Base-by-base conservation (phyloP, 2,797 vertebrate species). In the Hybognathus amarus region DNA sequence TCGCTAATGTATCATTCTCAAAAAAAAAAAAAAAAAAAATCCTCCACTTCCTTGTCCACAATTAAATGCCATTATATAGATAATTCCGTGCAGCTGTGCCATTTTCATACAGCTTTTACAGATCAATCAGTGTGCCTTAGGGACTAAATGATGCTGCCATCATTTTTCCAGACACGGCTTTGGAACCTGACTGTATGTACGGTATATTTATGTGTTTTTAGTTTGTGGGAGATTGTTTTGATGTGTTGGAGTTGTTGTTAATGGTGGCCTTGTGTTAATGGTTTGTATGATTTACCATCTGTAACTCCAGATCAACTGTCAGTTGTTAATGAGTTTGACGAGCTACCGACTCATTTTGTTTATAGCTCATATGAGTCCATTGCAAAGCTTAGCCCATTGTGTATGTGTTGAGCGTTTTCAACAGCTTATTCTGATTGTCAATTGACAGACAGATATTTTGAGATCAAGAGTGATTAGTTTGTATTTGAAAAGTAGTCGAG, bases 271-370 rank as follows among this genome's bases (percentile, higher is more conserved):
- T 63, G 82, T 90, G 88, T 80, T 88, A 88, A 87, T 80, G 81
- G 68, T 85, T 87, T 83, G 54, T 83, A 77, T 81, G 79, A 52
- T 70, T 45, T 52, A 79, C 79, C 85, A 88, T 89, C 85, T 87
- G 87, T 78, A 85, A 71, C 78, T 82, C 52, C 77, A 54, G 83
- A 86, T 83, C 85, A 50, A 82, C 84, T 82, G 85, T 89, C 87
- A 86, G 75, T 47, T 50, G 79, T 83, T 88, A 84, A 88, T 83
- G 87, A 90, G 85, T 87, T 80, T 87, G 84, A 88, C 87, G 85
- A 89, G 84, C 71, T 85, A 59, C 30, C 36, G 73, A 68, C 36
- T 83, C 70, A 83, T 83, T 78, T 77, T 8, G 36, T 56, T 22
- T 79, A 70, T 52, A 40, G 71, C 38, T 70, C 54, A 40, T 42